phyloP scores from a whole-genome alignment of 2,888 invertebrate species.

The Apoda limacodes region DNA sequence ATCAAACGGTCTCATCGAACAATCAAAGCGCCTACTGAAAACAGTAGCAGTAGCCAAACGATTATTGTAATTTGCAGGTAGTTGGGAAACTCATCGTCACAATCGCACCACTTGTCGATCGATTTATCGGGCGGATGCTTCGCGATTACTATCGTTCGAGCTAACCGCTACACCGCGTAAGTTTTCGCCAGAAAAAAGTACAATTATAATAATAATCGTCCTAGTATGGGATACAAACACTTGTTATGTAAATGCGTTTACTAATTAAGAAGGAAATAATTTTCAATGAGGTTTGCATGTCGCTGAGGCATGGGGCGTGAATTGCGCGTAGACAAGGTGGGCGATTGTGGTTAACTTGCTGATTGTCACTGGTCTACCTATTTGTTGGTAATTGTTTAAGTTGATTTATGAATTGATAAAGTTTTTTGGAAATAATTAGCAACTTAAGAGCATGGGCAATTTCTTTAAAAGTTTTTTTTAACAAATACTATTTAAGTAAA shows the following conservation, averaged over 20 bases:
- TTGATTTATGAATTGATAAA: no score
- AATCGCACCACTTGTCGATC: slow-evolving; percentile 55
- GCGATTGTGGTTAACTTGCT: no score
- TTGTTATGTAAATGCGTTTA: slow-evolving; percentile 59
- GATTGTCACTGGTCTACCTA: slow-evolving; percentile 35
- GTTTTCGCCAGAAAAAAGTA: slow-evolving; percentile 55
- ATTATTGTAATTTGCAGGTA: slow-evolving; percentile 49
- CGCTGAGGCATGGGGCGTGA: slow-evolving; percentile 26
- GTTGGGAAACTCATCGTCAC: slow-evolving; percentile 48
- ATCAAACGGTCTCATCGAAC: slow-evolving; percentile 44
- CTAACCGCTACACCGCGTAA: slow-evolving; percentile 52
- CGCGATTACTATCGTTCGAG: slow-evolving; percentile 48
- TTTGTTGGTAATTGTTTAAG: slow-evolving; percentile 31
- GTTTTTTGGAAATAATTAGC: no score
- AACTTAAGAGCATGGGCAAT: no score
- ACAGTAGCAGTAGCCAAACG: slow-evolving; percentile 34
- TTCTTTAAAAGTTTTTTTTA: no score
- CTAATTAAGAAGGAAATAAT: slow-evolving; percentile 62
- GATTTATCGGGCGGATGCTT: slow-evolving; percentile 62
- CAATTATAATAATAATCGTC: slow-evolving; percentile 63
- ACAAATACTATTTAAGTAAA: no score
- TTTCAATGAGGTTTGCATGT: slow-evolving; percentile 55
- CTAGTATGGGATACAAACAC: slow-evolving; percentile 55
- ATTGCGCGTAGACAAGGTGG: no score
- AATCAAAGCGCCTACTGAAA: slow-evolving; percentile 46